Percentiles rank a stretch among this genome's conserved stretches.
phyloP scores from a whole-genome alignment of 2,888 invertebrate species.

The Pterobdella sp. region DNA sequence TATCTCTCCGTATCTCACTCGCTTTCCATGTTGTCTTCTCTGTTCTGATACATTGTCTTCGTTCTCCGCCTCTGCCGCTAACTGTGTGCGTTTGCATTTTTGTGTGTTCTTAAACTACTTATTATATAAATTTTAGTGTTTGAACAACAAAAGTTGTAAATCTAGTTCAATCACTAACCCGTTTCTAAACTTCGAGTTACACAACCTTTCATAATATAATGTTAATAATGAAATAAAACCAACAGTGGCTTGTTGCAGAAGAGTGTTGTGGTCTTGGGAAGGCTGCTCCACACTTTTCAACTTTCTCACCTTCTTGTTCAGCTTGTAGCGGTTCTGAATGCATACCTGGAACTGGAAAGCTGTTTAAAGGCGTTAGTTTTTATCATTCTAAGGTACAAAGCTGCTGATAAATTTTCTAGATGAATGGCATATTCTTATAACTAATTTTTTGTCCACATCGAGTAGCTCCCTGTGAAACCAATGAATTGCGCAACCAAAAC shows the following conservation, averaged over 20 bases:
- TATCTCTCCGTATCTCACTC: constrained; percentile 50
- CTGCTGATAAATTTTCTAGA: too few species aligned
- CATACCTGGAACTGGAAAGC: constrained; percentile 50
- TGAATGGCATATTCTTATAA: too few species aligned
- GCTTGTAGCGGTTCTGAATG: constrained; percentile 52
- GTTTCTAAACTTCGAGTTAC: background rate
- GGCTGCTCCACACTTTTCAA: constrained; percentile 31
- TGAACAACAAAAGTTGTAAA: background rate
- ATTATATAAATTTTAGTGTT: background rate
- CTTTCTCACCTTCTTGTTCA: constrained; percentile 51
- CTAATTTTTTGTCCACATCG: too few species aligned
- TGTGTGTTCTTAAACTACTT: too few species aligned
- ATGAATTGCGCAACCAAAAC: too few species aligned
- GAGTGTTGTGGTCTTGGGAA: constrained; percentile 28
- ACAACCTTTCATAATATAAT: background rate
- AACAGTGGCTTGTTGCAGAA: constrained; percentile 40
- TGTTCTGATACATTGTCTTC: constrained; percentile 51
- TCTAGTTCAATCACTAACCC: too few species aligned
- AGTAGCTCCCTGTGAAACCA: too few species aligned
- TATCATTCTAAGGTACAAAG: too few species aligned
- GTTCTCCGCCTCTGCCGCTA: constrained; percentile 47
- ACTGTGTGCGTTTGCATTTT: too few species aligned
- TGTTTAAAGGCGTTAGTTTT: constrained; percentile 40
- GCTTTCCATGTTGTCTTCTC: constrained; percentile 50
- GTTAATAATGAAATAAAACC: background rate